Base-by-base conservation (phyloP, 2,888 invertebrate species). In the Sphaeridia pumilis region DNA sequence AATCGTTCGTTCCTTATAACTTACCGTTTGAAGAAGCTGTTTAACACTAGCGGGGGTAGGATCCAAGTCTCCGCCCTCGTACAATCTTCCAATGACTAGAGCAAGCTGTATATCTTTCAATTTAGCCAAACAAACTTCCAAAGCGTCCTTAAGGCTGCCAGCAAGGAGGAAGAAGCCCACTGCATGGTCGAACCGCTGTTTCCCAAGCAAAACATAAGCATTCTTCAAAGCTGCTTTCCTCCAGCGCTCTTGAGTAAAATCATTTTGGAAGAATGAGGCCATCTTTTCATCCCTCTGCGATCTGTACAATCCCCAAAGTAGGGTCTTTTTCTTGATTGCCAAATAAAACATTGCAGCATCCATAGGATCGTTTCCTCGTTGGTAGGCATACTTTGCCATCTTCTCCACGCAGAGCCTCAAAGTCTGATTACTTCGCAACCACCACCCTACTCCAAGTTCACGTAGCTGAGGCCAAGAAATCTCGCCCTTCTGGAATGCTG, bases 81-180 rank as follows among this genome's bases (percentile, higher is more conserved):
- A 94, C 5, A 99, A 74, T 17, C 97, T 78, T 0, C 92, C 83
- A 2, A 99, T 84, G 0, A 97, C 81, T 76, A 98, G 83, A 0
- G 97, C 97, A 57, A 98, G 71, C 71, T 99, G 98, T 50, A 98
- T 76, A 72, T 98, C 98, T 66, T 90, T 84, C 50, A 98, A 73
- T 68, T 95, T 90, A 61, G 88, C 84, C 46, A 94, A 72, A 59
- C 90, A 83, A 24, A 92, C 87, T 77, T 97, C 94, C 50, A 98
- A 79, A 3, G 97, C 97, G 72, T 98, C 98, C 66, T 87, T 84
- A 26, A 99, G 73, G 28, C 90, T 51, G 24, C 45, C 44, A 22
- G 92, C 95, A 4, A 99, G 74, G 49, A 99, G 75, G 73, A 99
- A 99, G 75, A 99, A 98, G 0, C 95, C 98, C 0, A 95, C 97